phyloP scores from a whole-genome alignment of 2,888 invertebrate species.

The Melangyna quadrimaculata region DNA sequence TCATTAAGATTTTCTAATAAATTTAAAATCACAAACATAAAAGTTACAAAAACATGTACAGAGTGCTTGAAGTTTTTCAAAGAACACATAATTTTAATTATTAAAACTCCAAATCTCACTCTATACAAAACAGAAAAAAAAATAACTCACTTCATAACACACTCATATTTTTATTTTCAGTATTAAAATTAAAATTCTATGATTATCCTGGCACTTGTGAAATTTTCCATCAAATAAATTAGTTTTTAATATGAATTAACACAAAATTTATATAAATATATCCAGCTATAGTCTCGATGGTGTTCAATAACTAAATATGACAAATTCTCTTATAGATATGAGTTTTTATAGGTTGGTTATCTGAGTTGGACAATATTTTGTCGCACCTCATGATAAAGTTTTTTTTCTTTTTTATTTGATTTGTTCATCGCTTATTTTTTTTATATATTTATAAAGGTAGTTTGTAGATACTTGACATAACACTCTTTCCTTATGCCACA shows the following conservation, averaged over 20 bases:
- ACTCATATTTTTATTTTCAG: not conserved
- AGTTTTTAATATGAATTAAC: not conserved
- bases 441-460: not conserved
- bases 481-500: not conserved
- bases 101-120: conserved; percentile 8
- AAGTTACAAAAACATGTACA: not conserved
- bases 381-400: conserved; percentile 36
- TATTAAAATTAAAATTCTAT: not conserved
- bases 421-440: conserved; percentile 5
- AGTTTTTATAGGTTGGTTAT: conserved; percentile 66
- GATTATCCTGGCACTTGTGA: not conserved
- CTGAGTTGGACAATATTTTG: conserved; percentile 33
- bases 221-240: not conserved
- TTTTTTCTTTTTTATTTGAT: conserved; percentile 20
- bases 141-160: not conserved
- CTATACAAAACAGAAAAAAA: not conserved
- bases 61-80: not conserved
- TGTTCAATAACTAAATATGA: conserved; percentile 55
- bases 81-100: not conserved
- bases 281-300: conserved; percentile 28
- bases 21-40: not conserved
- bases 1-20: too few species aligned
- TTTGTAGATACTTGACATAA: not conserved
- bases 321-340: conserved; percentile 43
- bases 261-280: not conserved